These are phyloP conservation scores for Drosophila hydei DNA, from an alignment of 1,140 invertebrate genomes.

Conservation along the genomic window DNA sequence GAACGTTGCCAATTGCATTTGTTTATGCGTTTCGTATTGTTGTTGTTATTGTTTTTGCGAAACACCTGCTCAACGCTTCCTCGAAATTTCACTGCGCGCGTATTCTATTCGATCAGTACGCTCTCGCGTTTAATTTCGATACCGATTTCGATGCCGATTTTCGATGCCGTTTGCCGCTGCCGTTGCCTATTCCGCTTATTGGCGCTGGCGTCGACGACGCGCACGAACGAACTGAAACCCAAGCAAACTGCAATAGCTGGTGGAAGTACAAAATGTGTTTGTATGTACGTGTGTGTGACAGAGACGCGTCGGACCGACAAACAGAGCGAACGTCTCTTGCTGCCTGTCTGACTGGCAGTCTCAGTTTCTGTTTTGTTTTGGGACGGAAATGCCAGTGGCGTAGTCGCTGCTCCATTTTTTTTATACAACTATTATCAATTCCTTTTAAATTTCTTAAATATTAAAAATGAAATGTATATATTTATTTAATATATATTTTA, in stretches of 20 bases:
- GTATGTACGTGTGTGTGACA: slow-evolving; percentile 28
- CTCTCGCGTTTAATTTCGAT: slow-evolving; percentile 36
- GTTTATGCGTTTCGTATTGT: slow-evolving; percentile 14
- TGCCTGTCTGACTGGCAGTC: slow-evolving; percentile 48
- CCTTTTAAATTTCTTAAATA: too few species aligned
- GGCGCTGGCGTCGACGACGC: slow-evolving; percentile 54
- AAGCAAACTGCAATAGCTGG: slow-evolving; percentile 74
- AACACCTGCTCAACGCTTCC: slow-evolving; percentile 48
- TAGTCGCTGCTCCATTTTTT: slow-evolving; percentile 33
- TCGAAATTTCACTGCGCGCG: slow-evolving; percentile 46
- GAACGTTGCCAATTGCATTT: slow-evolving; percentile 31
- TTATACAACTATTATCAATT: too few species aligned
- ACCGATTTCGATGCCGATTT: slow-evolving; percentile 23
- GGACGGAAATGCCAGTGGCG: slow-evolving; percentile 70
- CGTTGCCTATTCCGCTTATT: slow-evolving; percentile 54
- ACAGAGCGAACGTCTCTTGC: slow-evolving; percentile 49
- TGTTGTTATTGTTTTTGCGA: slow-evolving; percentile 1
- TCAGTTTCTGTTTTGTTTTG: slow-evolving; percentile 74
- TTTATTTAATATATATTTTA: too few species aligned
- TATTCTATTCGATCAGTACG: slow-evolving; percentile 40
- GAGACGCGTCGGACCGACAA: slow-evolving; percentile 32
- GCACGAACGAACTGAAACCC: slow-evolving; percentile 57
- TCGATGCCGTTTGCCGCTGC: slow-evolving; percentile 33
- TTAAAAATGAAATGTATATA: too few species aligned
- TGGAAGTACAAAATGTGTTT: slow-evolving; percentile 57